Evolutionary conservation across 2,888 invertebrate species (phyloP).

Genomic region (Philereme vetulata): DNA sequence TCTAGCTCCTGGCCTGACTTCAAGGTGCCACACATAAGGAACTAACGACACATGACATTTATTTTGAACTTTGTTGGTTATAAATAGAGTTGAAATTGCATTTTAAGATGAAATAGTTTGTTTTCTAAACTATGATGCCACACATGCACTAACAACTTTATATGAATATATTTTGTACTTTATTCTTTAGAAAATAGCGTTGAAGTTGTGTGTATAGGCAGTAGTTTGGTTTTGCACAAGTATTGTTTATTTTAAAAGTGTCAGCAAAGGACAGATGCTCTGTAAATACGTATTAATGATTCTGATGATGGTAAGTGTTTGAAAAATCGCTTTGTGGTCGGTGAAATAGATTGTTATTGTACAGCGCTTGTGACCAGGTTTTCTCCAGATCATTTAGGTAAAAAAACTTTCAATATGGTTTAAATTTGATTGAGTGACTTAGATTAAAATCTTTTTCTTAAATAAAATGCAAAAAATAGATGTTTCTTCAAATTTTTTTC

Average conservation of each 20-base stretch:
- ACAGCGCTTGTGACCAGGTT: too few species aligned
- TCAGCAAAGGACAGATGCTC: conserved; percentile 60
- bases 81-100: too few species aligned
- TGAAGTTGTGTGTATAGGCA: not conserved
- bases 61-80: too few species aligned
- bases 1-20: conserved; percentile 37
- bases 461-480: too few species aligned
- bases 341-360: conserved; percentile 26
- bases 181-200: conserved; percentile 1
- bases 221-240: conserved; percentile 20
- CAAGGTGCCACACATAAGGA: conserved; percentile 2
- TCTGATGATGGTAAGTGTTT: conserved; percentile 52
- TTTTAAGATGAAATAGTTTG: too few species aligned
- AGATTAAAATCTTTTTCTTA: too few species aligned
- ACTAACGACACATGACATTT: too few species aligned
- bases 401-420: too few species aligned
- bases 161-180: conserved; percentile 2
- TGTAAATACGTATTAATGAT: conserved; percentile 71
- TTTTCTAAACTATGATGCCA: conserved; percentile 11
- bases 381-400: too few species aligned
- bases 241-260: conserved; percentile 43
- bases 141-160: conserved; percentile 26
- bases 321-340: conserved; percentile 34
- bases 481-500: too few species aligned
- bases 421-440: too few species aligned